A percentile compares a stretch with the other conserved stretches of the same genome.
These are phyloP conservation scores for Stigmatopora argus DNA, from an alignment of 2,113 vertebrate species.

Conservation along the genomic window DNA sequence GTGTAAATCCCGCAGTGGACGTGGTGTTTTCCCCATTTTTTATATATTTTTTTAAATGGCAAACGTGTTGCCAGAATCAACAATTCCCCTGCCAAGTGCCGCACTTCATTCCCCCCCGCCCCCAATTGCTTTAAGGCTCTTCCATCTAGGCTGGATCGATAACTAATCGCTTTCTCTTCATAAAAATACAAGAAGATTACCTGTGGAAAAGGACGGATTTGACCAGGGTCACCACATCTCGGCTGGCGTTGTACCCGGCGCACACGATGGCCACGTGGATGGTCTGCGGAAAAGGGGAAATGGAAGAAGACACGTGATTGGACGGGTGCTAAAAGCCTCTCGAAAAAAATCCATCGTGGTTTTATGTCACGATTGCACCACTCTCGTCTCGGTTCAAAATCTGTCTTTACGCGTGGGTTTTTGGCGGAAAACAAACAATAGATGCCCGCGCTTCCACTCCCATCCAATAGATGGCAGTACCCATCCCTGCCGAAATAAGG, in stretches of 20 bases:
- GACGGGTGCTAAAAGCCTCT: too few species aligned
- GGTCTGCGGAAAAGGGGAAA: slow-evolving; percentile 72
- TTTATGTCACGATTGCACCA: too few species aligned
- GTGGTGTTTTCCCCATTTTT: neutral
- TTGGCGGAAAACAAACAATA: too few species aligned
- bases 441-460: too few species aligned
- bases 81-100: neutral
- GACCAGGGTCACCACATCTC: slow-evolving; percentile 95
- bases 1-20: too few species aligned
- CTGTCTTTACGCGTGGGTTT: too few species aligned
- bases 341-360: too few species aligned
- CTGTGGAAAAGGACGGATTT: slow-evolving; percentile 98
- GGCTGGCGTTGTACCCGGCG: slow-evolving; percentile 95
- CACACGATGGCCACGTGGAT: slow-evolving; percentile 98
- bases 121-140: neutral
- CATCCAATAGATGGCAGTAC: too few species aligned
- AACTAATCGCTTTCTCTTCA: neutral
- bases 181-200: slow-evolving; percentile 57
- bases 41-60: neutral
- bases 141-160: neutral
- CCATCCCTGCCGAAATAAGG: too few species aligned
- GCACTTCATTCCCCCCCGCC: neutral
- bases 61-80: neutral
- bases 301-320: neutral
- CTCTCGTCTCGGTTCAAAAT: too few species aligned